Percentiles rank a stretch among this genome's conserved stretches.
These are phyloP conservation scores for Eulemur rufifrons DNA, from an alignment of 2,113 vertebrate genomes.

Conservation along the genomic window DNA sequence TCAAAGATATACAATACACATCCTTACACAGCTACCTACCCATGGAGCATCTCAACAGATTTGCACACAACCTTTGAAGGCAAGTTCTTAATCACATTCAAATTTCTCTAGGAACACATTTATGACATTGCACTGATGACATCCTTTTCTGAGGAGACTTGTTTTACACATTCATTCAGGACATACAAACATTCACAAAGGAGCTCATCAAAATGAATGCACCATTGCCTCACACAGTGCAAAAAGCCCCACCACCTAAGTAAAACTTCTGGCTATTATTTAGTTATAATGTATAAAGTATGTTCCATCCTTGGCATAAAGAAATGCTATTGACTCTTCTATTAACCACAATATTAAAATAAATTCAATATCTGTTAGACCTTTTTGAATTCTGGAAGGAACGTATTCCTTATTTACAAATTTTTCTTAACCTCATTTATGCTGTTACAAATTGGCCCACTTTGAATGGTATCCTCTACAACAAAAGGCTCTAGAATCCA, in stretches of 20 bases:
- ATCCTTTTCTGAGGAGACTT: not conserved
- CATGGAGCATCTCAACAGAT: not conserved
- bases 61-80: not conserved
- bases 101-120: not conserved
- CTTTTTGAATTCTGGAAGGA: not conserved
- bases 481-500: not conserved
- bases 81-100: not conserved
- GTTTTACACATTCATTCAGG: not conserved
- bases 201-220: not conserved
- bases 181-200: not conserved
- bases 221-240: not conserved
- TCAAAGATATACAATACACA: not conserved
- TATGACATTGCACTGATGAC: not conserved
- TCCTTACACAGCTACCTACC: not conserved
- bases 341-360: not conserved
- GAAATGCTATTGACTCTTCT: not conserved
- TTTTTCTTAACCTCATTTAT: not conserved
- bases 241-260: not conserved
- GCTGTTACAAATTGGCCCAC: not conserved
- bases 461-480: not conserved
- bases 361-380: not conserved
- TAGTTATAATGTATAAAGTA: not conserved
- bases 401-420: not conserved
- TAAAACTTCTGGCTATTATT: not conserved
- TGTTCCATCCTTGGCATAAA: too few species aligned